Base-by-base conservation (phyloP, 2,797 vertebrate genomes). In the Pampus argenteus region DNA sequence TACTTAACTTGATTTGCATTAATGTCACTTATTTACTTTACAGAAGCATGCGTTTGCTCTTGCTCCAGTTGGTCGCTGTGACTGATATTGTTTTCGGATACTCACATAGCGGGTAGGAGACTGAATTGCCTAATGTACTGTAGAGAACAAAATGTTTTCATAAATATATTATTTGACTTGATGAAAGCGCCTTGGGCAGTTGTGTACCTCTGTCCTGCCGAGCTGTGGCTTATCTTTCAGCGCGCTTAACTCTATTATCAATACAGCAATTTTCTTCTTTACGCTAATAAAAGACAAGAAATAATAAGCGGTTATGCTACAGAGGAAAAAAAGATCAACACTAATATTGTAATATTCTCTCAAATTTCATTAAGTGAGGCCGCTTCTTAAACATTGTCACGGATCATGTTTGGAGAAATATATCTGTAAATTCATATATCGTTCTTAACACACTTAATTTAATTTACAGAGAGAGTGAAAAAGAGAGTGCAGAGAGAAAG, bases 151-250 rank as follows among this genome's bases (percentile, higher is more conserved):
- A 85, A 80, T 87, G 78, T 88, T 86, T 89, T 25, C n/a, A 45
- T 82, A 87, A 88, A 91, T 87, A 83, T 78, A 86, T 91, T 84
- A 85, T 92, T 92, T 81, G 79, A 63, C 82, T 81, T 86, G 90
- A 91, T 81, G 77, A 89, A 72, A 74, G 61, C 17, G 86, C 86
- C 73, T 61, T 20, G 4, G 84, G 86, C 20, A 1, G n/a, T 71
- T 75, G 71, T 81, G 74, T 79, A 70, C 67, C 72, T 81, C 62
- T 66, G 74, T 90, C 83, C 75, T 72, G 48, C 59, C 20, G 17
- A 48, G 58, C 62, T 57, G 50, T n/a, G 5, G 25, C 73, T 74
- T 74, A 76, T 84, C 79, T 79, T 69, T 79, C 87, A 62, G 50
- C 66, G 23, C 59, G 61, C 66, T 11, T 66, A 66, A 86, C 72